These are phyloP conservation scores for Patella vulgata DNA, from an alignment of 1,140 invertebrate genomes.

Conservation along the genomic window DNA sequence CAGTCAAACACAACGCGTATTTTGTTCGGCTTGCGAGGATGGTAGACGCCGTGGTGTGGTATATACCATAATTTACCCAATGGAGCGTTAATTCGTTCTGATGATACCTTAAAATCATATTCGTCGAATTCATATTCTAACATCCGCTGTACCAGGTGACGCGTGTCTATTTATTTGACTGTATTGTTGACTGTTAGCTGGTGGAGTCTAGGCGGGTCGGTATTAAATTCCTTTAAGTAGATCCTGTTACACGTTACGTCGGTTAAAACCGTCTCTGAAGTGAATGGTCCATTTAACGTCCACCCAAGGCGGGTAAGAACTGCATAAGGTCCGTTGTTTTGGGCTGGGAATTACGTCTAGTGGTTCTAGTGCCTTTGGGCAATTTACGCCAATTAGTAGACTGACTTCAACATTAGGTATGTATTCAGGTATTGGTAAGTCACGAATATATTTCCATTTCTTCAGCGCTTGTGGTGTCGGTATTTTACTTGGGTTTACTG, in stretches of 20 bases:
- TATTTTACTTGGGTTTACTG: no score
- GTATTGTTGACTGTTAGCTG: background rate
- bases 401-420: constrained; percentile 1
- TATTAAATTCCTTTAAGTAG: background rate
- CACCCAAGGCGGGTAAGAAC: no score
- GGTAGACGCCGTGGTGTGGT: constrained; percentile 13
- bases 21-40: constrained; percentile 4
- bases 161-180: background rate
- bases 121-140: background rate
- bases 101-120: constrained; percentile 10
- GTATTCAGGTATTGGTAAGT: background rate
- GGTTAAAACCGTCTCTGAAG: background rate
- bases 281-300: constrained; percentile 2
- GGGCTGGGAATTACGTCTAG: background rate
- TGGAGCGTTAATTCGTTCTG: background rate
- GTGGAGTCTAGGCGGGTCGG: background rate
- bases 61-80: constrained; percentile 8
- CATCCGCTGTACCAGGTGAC: background rate
- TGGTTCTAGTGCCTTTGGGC: background rate
- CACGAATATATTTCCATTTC: constrained; percentile 10
- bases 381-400: constrained; percentile 6
- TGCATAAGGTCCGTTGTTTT: no score
- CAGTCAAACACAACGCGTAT: no score
- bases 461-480: no score
- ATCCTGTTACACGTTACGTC: background rate